Conservation (phyloP, 2,797 vertebrate genomes). For the Thunnus albacares region DNA sequence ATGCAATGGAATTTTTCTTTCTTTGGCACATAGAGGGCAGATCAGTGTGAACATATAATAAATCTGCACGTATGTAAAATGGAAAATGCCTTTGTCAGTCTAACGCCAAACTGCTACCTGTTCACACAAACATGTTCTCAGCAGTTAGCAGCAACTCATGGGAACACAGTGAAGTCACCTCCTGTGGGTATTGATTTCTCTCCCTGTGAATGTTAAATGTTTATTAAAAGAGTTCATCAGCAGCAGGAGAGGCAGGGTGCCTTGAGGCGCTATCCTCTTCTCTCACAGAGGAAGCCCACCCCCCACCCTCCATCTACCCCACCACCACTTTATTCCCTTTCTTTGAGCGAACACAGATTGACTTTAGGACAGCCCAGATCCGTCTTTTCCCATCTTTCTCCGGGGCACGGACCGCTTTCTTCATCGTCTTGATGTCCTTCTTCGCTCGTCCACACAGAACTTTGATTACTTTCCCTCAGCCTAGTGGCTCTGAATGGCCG, state of each 20-base stretch:
- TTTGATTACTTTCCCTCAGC: conserved; percentile 74
- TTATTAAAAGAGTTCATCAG: conserved; percentile 68
- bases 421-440: conserved; percentile 32
- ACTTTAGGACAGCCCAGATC: conserved; percentile 63
- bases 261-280: conserved; percentile 36
- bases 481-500: conserved; percentile 61
- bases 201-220: conserved; percentile 67
- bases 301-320: not conserved
- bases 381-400: conserved; percentile 57
- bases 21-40: not conserved
- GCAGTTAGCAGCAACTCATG: conserved; percentile 24
- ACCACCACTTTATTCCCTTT: conserved; percentile 42
- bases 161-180: conserved; percentile 40
- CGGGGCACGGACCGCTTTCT: conserved; percentile 27
- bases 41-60: not conserved
- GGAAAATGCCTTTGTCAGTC: not conserved
- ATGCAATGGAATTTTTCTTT: not conserved
- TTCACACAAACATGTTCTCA: conserved; percentile 19
- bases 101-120: not conserved
- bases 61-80: not conserved
- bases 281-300: conserved; percentile 9
- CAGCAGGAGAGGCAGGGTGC: conserved; percentile 25
- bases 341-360: conserved; percentile 65
- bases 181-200: conserved; percentile 64
- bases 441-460: conserved; percentile 39